These are phyloP conservation scores for Eupithecia exiguata DNA, from an alignment of 2,888 invertebrate species.

Conservation along the genomic window DNA sequence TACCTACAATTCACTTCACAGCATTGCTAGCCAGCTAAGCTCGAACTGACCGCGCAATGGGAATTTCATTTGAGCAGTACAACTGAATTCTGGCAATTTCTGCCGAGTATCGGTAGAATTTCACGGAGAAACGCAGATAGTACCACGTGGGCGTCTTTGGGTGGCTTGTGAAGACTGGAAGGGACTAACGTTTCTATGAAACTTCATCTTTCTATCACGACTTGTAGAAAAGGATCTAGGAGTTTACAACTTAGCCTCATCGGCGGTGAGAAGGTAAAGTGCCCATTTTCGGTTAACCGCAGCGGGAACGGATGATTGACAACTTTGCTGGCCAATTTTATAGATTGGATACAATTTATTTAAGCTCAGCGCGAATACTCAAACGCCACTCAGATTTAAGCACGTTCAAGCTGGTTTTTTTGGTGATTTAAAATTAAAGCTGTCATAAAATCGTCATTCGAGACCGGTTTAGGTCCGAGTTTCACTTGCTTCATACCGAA, in stretches of 20 bases:
- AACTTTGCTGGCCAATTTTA: too few relatives aligned
- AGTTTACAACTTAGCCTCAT: not conserved
- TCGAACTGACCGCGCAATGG: conserved; percentile 24
- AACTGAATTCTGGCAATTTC: conserved; percentile 39
- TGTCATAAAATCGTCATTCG: too few relatives aligned
- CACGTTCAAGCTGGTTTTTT: too few relatives aligned
- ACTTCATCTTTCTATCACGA: not conserved
- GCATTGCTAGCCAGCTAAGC: conserved; percentile 12
- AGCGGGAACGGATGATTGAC: not conserved
- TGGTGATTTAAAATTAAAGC: too few relatives aligned
- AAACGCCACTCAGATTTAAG: too few relatives aligned
- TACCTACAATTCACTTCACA: not conserved
- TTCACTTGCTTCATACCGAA: too few relatives aligned
- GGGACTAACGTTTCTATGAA: conserved; percentile 8
- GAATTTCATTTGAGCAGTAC: conserved; percentile 41
- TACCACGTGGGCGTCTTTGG: conserved; percentile 13
- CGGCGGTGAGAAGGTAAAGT: not conserved
- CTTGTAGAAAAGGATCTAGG: too few relatives aligned
- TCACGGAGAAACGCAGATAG: conserved; percentile 47
- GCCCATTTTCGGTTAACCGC: not conserved
- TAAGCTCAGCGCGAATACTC: too few relatives aligned
- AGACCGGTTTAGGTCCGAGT: too few relatives aligned
- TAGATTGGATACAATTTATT: too few relatives aligned
- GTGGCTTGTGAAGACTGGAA: conserved; percentile 19
- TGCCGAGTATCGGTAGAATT: conserved; percentile 46